Evolutionary conservation across 2,888 invertebrate genomes (phyloP).

Genomic region (Pterostichus madidus): DNA sequence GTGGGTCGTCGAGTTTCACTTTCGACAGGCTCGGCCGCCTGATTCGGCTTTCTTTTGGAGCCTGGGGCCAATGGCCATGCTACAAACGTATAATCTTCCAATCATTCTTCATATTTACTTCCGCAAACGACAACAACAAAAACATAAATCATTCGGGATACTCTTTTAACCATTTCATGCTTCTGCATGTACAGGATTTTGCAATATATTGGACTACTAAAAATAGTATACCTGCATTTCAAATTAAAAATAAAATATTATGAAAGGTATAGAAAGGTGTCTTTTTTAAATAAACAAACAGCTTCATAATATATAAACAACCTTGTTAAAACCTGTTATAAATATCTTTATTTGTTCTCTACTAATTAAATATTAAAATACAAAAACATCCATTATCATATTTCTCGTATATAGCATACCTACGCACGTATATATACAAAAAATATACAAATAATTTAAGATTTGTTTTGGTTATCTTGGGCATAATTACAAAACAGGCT

Average conservation of each 20-base stretch:
- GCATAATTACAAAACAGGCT: too few species aligned
- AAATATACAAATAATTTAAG: too few species aligned
- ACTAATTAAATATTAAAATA: neutral
- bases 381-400: neutral
- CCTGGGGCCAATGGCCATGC: slow-evolving; percentile 14
- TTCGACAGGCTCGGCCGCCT: slow-evolving; percentile 25
- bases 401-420: too few species aligned
- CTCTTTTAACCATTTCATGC: too few species aligned
- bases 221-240: too few species aligned
- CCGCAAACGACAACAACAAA: slow-evolving; percentile 2
- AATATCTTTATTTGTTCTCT: neutral
- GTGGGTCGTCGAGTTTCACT: slow-evolving; percentile 58
- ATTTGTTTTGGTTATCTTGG: too few species aligned
- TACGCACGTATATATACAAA: too few species aligned
- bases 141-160: too few species aligned
- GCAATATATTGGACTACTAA: too few species aligned
- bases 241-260: neutral
- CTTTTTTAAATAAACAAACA: slow-evolving; percentile 26
- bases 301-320: slow-evolving; percentile 16
- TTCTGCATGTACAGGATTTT: too few species aligned
- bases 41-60: slow-evolving; percentile 52
- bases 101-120: slow-evolving; percentile 7
- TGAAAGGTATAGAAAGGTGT: slow-evolving; percentile 18
- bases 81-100: slow-evolving; percentile 2
- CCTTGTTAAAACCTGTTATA: slow-evolving; percentile 45